These are phyloP conservation scores for Kryptolebias ocellatus DNA, from an alignment of 2,797 vertebrate species.

Conservation along the genomic window DNA sequence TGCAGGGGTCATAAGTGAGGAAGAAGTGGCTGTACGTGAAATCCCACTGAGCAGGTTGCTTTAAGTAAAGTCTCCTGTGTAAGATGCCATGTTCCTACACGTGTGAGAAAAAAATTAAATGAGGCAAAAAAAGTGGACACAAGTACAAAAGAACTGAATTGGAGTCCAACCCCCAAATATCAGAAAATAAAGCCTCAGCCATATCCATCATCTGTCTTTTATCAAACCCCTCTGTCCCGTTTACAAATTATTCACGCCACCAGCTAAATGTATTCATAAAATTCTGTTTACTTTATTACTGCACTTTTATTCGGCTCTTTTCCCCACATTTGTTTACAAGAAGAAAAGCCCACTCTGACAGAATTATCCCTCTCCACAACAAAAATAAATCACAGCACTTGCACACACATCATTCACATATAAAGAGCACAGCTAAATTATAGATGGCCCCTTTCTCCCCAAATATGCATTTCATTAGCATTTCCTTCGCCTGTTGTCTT, in stretches of 20 bases:
- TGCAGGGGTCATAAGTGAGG: constrained; percentile 66
- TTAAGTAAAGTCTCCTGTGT: constrained; percentile 10
- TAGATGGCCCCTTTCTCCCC: constrained; percentile 80
- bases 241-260: constrained; percentile 78
- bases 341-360: constrained; percentile 83
- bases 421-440: constrained; percentile 84
- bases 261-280: constrained; percentile 81
- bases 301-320: constrained; percentile 79
- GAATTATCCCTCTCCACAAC: constrained; percentile 82
- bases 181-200: constrained; percentile 50
- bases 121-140: background rate
- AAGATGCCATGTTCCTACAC: constrained; percentile 11
- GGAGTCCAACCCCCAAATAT: constrained; percentile 41
- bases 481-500: constrained; percentile 79
- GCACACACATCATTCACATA: constrained; percentile 83
- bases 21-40: constrained; percentile 69
- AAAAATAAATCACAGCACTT: constrained; percentile 81
- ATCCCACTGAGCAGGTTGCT: constrained; percentile 67
- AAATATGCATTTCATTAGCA: constrained; percentile 85
- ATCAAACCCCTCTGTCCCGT: constrained; percentile 66
- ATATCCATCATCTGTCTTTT: constrained; percentile 71
- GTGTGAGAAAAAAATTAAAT: constrained; percentile 2
- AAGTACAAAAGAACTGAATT: constrained; percentile 30
- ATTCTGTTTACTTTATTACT: constrained; percentile 84
- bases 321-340: constrained; percentile 84